Conservation (phyloP, 2,797 vertebrate species). For the Lophotriccus pileatus region DNA sequence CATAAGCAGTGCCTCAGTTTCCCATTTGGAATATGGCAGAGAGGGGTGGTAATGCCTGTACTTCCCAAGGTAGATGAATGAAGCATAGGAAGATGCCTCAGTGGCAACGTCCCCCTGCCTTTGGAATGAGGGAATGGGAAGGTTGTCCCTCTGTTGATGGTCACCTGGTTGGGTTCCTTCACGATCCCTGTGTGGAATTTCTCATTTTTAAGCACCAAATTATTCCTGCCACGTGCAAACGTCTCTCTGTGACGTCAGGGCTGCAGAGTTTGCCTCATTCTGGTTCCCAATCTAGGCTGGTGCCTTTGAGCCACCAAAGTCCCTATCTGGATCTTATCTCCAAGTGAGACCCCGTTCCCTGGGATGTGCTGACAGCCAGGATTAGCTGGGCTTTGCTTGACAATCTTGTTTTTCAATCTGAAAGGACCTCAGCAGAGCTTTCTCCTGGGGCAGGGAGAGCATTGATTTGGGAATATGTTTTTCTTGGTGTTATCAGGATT, state of each 20-base stretch:
- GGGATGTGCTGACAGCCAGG: neutral
- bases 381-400: conserved; percentile 11
- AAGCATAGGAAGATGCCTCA: fast-evolving
- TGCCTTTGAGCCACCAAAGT: neutral
- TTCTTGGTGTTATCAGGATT: neutral
- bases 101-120: fast-evolving
- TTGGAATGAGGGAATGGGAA: neutral
- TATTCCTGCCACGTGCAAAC: neutral
- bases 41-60: neutral
- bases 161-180: neutral
- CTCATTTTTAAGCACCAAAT: neutral
- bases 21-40: neutral
- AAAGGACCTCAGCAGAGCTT: neutral
- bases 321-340: neutral
- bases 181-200: fast-evolving
- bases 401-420: conserved; percentile 10
- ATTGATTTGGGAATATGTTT: neutral
- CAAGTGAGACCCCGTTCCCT: neutral
- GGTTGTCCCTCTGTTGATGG: neutral
- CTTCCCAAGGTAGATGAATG: neutral
- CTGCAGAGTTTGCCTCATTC: neutral
- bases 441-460: neutral
- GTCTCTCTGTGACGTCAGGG: neutral
- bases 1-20: neutral
- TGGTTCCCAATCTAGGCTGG: neutral